Evolutionary conservation across 1,140 invertebrate genomes (phyloP), one percentile per base, ranked within the genome.

Genomic region (Medauroidea extradentata): DNA sequence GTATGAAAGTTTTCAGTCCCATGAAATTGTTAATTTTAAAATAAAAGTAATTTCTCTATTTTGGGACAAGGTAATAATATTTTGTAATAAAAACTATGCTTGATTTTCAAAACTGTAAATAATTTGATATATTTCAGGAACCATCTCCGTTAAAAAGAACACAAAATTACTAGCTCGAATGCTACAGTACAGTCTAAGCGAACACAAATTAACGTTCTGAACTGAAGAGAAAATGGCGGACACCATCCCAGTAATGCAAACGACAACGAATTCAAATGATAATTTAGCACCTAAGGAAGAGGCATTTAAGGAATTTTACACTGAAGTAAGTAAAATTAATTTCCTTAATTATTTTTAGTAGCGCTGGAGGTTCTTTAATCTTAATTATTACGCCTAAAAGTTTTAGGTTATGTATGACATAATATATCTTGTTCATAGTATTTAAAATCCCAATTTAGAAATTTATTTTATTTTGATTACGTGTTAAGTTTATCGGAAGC

Each of bases 221-320:
- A 29, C 19, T 1, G 27, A 51, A 25, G 14, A 24, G 27, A 27
- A 29, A 29, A 51, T 51, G 49, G 49, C 27, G 24, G 29, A 34
- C 29, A 11, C 29, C 29, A 34, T 34, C 11, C 29, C 5, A 11
- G 29, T 34, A 13, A 14, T 46, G 29, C 25, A 55, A 43, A 16
- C 23, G 14, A 41, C 53, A 43, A 61, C 24, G 27, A 39, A 29
- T 57, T 19, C 44, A 3, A 61, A 63, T 50, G 58, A 59, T 19
- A 38, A n/a, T 38, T 19, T 46, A 14, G 49, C 63, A 3, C 9
- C 41, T 11, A 68, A 67, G 60, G 67, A 68, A 60, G 62, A 59
- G n/a, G 67, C 62, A 41, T 68, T 67, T 50, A 64, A 67, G 29
- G 61, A 59, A 56, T 68, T 67, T 61, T 68, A 68, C 46, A 63